These are phyloP conservation scores for Brachyptera risi DNA, from an alignment of 2,888 invertebrate genomes.

Conservation along the genomic window DNA sequence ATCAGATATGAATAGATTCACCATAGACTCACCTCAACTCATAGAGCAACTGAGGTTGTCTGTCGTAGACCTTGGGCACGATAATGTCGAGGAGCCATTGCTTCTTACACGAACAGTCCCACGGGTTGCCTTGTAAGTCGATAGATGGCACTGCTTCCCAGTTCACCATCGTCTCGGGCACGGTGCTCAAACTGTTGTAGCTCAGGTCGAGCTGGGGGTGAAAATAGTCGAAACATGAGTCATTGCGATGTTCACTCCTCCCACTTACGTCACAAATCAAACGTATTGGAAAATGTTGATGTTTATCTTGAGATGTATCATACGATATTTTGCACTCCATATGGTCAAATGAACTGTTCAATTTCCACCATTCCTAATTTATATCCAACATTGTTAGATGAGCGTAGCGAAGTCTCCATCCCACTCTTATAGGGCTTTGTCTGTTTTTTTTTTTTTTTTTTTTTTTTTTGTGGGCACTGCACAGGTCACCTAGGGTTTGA, in stretches of 20 bases:
- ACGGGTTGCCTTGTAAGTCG: constrained; percentile 59
- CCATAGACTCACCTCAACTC: constrained; percentile 49
- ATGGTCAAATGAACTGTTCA: no score
- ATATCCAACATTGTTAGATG: no score
- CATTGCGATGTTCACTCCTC: neutral
- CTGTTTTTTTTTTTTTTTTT: no score
- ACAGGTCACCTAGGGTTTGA: no score
- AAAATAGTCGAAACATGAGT: neutral
- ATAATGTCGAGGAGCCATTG: constrained; percentile 57
- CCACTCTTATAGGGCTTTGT: no score
- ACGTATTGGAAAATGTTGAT: neutral
- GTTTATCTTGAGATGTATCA: no score
- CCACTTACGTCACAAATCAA: neutral
- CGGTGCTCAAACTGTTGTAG: constrained; percentile 49
- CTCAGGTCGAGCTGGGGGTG: constrained; percentile 52
- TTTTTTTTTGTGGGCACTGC: no score
- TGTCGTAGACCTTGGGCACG: constrained; percentile 49
- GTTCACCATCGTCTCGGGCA: constrained; percentile 39
- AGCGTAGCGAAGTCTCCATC: no score
- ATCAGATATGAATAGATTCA: no score
- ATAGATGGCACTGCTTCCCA: constrained; percentile 39
- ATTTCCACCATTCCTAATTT: no score
- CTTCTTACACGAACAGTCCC: constrained; percentile 57
- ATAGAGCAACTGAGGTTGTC: constrained; percentile 46
- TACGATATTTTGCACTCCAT: no score